Evolutionary conservation across 2,888 invertebrate genomes (phyloP).

Genomic region (Creontiades dilutus): DNA sequence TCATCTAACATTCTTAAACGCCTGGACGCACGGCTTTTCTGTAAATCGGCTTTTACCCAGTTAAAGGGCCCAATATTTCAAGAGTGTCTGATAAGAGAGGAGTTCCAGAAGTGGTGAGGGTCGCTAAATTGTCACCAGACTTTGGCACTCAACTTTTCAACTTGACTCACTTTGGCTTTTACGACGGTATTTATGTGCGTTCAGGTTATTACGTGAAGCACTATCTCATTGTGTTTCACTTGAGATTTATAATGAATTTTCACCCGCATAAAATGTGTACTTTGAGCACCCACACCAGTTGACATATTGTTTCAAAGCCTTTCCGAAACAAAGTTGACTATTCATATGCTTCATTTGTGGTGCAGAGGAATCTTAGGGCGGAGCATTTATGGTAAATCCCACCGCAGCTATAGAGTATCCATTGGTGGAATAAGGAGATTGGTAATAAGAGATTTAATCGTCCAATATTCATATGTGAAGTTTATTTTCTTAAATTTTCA

Average conservation of each 20-base stretch:
- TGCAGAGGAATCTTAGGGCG: no score
- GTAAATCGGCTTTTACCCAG: slow-evolving; percentile 20
- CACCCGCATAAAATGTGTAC: neutral
- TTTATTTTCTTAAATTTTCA: no score
- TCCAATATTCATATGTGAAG: no score
- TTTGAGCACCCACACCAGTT: neutral
- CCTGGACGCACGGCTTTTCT: neutral
- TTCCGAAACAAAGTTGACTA: no score
- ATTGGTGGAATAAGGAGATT: no score
- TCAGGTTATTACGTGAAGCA: neutral
- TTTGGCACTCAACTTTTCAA: neutral
- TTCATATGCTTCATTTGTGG: no score
- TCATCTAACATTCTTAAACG: slow-evolving; percentile 1
- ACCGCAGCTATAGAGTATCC: no score
- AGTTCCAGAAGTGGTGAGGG: slow-evolving; percentile 2
- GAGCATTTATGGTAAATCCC: no score
- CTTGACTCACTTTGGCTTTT: neutral
- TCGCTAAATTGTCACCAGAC: neutral
- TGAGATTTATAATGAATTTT: slow-evolving; percentile 33
- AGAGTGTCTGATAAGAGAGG: neutral
- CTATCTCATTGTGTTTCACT: slow-evolving; percentile 42
- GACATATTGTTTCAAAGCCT: neutral
- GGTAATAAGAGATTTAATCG: no score
- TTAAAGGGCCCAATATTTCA: slow-evolving; percentile 44
- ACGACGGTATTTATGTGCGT: slow-evolving; percentile 13